Base-by-base conservation (phyloP, 2,113 vertebrate genomes). In the Cottus gobio region DNA sequence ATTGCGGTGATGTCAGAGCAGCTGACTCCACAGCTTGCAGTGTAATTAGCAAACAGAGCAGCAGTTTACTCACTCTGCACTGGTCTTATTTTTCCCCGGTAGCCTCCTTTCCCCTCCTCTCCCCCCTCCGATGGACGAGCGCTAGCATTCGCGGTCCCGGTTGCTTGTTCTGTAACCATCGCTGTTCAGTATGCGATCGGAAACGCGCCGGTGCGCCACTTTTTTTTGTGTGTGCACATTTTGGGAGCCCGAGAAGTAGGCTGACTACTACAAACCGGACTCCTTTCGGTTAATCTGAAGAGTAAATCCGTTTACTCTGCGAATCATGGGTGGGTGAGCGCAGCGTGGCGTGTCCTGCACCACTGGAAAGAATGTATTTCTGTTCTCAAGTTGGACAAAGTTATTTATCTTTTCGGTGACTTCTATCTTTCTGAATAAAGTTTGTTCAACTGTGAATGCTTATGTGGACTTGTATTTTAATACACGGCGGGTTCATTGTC, bases 11-110 rank as follows among this genome's bases (percentile, higher is more conserved):
- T 96, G 96, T 96, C 96, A 97, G 96, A 97, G 96, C 96, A 97
- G 96, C 96, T 97, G 96, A 97, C 96, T 97, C 95, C 94, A 96
- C 96, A 97, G 96, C 96, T 96, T 96, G 96, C 95, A 93, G 96
- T 95, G 95, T 96, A 96, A 96, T 97, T 96, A 96, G 95, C 95
- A 96, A 94, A 95, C 96, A 94, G 95, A 94, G 95, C 95, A 94
- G 91, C 92, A 86, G 90, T 95, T 95, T 92, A 94, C 91, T 88
- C 91, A 88, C 88, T 93, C 90, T 69, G 88, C 90, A 62, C 86
- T 64, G 89, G 48, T 81, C 88, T 85, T 86, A 66, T 84, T 65
- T 86, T 26, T 18, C 84, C 88, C 84, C 86, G 79, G 90, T 81
- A 72, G 80, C 70, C 86, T 89, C 80, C 83, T 85, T 77, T 54